phyloP scores from a whole-genome alignment of 2,113 vertebrate species.

The Pantherophis guttatus region DNA sequence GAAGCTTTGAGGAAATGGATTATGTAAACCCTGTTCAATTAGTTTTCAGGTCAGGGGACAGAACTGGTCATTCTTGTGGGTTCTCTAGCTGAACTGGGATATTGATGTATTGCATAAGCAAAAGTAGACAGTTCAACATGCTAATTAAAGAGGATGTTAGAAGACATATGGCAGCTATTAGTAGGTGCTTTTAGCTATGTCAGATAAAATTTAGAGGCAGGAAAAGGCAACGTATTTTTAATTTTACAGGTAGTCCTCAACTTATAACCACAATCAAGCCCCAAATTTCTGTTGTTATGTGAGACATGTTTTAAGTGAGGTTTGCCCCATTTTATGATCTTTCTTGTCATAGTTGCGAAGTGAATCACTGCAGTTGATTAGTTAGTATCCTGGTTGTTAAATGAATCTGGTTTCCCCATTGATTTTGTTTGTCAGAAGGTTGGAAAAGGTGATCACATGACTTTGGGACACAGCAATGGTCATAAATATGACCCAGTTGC shows the following conservation, averaged over 20 bases:
- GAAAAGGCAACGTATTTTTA: background rate
- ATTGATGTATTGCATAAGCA: background rate
- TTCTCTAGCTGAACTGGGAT: background rate
- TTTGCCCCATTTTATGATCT: too few relatives aligned
- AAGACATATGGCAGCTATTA: background rate
- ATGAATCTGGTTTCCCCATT: too few relatives aligned
- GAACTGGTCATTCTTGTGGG: background rate
- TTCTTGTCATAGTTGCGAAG: too few relatives aligned
- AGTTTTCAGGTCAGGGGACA: background rate
- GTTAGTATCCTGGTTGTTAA: too few relatives aligned
- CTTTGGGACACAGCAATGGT: too few relatives aligned
- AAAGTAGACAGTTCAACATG: background rate
- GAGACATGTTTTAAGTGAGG: too few relatives aligned
- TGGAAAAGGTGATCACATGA: too few relatives aligned
- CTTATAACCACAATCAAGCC: too few relatives aligned
- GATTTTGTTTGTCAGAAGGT: too few relatives aligned
- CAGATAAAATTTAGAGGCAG: background rate
- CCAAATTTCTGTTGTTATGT: too few relatives aligned
- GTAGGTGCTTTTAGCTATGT: background rate
- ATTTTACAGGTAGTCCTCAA: background rate
- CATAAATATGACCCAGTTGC: too few relatives aligned
- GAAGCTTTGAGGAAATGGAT: background rate
- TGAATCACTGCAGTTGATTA: too few relatives aligned
- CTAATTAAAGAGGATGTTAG: background rate
- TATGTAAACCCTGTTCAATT: background rate